A percentile compares a stretch with the other conserved stretches of the same genome.
Evolutionary conservation across 2,113 vertebrate species (phyloP).

Genomic region (Dascyllus trimaculatus): DNA sequence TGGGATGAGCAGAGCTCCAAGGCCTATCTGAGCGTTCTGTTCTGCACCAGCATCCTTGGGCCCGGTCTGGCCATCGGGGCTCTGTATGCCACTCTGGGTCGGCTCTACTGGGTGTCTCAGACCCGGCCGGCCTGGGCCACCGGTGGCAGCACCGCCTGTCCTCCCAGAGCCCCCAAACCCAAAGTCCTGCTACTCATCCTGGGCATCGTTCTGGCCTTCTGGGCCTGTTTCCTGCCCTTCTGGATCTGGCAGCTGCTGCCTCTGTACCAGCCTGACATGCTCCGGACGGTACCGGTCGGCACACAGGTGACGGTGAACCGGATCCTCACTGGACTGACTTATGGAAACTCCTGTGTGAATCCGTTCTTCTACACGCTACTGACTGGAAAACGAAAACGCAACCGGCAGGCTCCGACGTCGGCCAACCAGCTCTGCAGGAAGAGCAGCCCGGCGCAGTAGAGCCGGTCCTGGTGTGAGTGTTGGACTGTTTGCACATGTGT

Average conservation of each 20-base stretch:
- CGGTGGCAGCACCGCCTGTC: conserved; percentile 68
- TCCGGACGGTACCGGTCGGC: conserved; percentile 82
- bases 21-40: conserved; percentile 86
- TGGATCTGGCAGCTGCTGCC: conserved; percentile 90
- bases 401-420: conserved; percentile 69
- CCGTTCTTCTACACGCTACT: conserved; percentile 90
- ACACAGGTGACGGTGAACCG: conserved; percentile 88
- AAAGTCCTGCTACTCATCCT: conserved; percentile 89
- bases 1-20: conserved; percentile 89
- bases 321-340: conserved; percentile 88
- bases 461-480: not conserved
- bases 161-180: conserved; percentile 85
- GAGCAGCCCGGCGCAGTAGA: conserved; percentile 76
- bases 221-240: conserved; percentile 91
- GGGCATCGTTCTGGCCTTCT: conserved; percentile 88
- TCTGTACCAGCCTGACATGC: conserved; percentile 85
- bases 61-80: conserved; percentile 88
- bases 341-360: conserved; percentile 90
- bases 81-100: conserved; percentile 85
- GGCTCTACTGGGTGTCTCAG: conserved; percentile 90
- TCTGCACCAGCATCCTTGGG: conserved; percentile 89
- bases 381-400: conserved; percentile 82
- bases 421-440: conserved; percentile 82
- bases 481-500: too few relatives aligned
- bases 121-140: conserved; percentile 82